These are phyloP conservation scores for Zalophus californianus DNA, from an alignment of 2,797 vertebrate genomes.

Conservation along the genomic window DNA sequence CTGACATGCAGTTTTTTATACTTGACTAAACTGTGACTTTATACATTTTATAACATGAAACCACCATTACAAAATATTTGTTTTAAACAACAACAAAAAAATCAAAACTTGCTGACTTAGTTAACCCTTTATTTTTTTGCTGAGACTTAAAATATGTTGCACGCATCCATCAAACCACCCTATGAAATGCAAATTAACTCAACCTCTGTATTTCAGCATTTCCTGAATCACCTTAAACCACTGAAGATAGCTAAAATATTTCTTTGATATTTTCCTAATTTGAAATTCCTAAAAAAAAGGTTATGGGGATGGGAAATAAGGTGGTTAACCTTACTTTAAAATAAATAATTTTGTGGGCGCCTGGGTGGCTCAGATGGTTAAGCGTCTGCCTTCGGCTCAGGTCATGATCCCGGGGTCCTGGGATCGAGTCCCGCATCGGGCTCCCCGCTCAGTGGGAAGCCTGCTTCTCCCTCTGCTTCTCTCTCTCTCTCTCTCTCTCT, in stretches of 20 bases:
- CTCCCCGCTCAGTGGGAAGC: too few species aligned
- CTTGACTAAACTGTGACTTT: constrained; percentile 67
- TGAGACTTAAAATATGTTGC: constrained; percentile 55
- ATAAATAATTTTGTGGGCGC: constrained; percentile 17
- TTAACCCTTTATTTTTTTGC: constrained; percentile 77
- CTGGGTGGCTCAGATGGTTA: too few species aligned
- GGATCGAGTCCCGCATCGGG: too few species aligned
- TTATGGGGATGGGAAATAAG: constrained; percentile 24
- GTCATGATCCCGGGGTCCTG: too few species aligned
- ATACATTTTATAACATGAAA: constrained; percentile 70
- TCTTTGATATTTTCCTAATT: constrained; percentile 42
- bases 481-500: too few species aligned
- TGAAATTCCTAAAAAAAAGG: constrained; percentile 64
- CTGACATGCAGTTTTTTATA: constrained; percentile 5
- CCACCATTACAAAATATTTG: constrained; percentile 50
- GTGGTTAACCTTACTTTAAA: constrained; percentile 20
- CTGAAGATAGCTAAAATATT: constrained; percentile 37
- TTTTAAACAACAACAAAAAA: constrained; percentile 63
- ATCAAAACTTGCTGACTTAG: constrained; percentile 78
- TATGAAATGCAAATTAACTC: constrained; percentile 57
- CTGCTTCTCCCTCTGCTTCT: too few species aligned
- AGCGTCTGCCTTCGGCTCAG: too few species aligned
- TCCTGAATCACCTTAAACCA: neutral
- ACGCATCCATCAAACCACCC: constrained; percentile 55
- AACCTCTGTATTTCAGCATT: neutral